Evolutionary conservation across 2,113 vertebrate species (phyloP).

Genomic region (Rhipidura dahli): DNA sequence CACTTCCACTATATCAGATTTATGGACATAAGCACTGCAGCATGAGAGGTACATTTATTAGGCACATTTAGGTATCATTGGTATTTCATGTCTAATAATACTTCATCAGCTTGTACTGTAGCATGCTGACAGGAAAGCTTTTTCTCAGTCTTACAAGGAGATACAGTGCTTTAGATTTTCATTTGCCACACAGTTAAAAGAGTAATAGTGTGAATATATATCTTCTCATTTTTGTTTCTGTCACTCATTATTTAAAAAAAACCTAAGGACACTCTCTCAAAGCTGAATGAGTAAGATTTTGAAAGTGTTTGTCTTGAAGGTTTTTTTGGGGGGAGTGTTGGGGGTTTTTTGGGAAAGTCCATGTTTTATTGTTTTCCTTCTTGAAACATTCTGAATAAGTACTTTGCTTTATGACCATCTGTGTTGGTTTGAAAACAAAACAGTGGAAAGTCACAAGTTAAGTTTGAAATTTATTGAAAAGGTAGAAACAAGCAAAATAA

Average conservation of each 20-base stretch:
- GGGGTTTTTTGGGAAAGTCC: neutral
- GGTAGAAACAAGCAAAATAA: too few relatives aligned
- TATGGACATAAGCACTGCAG: neutral
- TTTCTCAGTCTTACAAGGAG: neutral
- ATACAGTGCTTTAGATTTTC: neutral
- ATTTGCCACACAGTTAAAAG: neutral
- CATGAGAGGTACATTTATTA: neutral
- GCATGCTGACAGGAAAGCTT: neutral
- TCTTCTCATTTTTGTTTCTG: neutral
- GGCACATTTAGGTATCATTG: neutral
- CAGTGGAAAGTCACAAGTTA: too few relatives aligned
- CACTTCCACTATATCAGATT: neutral
- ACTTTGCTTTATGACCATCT: neutral
- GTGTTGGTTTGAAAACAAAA: too few relatives aligned
- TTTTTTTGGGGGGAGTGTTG: accelerated
- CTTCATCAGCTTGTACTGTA: neutral
- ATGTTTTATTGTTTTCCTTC: neutral
- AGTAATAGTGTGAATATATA: neutral
- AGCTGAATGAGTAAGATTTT: neutral
- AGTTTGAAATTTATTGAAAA: too few relatives aligned
- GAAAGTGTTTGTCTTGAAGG: neutral
- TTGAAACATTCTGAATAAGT: neutral
- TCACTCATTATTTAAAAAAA: constrained; percentile 22
- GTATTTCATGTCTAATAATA: constrained; percentile 8
- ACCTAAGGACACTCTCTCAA: neutral